phyloP scores from a whole-genome alignment of 2,888 invertebrate genomes.

The Lycocerus yunnanus region DNA sequence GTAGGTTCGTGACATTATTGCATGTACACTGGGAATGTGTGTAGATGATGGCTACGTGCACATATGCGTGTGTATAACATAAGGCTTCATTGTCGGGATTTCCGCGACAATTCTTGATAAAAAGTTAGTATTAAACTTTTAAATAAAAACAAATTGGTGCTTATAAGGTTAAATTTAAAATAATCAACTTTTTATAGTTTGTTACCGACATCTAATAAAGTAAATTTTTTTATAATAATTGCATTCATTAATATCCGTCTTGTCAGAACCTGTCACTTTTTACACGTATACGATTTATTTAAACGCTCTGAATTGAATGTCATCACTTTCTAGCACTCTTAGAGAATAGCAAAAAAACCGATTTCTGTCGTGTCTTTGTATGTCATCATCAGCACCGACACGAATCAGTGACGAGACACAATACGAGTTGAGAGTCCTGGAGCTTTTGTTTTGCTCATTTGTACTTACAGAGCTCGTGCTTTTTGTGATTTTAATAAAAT shows the following conservation, averaged over 20 bases:
- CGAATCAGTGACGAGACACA: conserved; percentile 27
- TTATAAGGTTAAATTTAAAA: not conserved
- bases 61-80: too few species aligned
- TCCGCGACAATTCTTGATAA: too few species aligned
- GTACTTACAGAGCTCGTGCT: conserved; percentile 7
- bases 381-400: conserved; percentile 15
- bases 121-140: too few species aligned
- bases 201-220: not conserved
- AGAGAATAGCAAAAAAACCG: conserved; percentile 11
- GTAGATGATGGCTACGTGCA: too few species aligned
- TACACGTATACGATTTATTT: not conserved
- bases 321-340: not conserved
- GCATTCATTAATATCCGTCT: conserved; percentile 3
- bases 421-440: conserved; percentile 20
- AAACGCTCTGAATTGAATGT: conserved; percentile 1
- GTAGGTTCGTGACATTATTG: too few species aligned
- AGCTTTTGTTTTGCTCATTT: conserved; percentile 26
- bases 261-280: not conserved
- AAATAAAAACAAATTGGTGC: too few species aligned
- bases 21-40: too few species aligned
- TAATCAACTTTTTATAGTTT: not conserved
- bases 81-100: too few species aligned
- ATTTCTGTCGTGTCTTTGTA: conserved; percentile 24
- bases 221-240: not conserved
- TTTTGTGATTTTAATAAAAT: not conserved